Conservation (phyloP, 2,888 invertebrate species). For the Adelphocoris suturalis region DNA sequence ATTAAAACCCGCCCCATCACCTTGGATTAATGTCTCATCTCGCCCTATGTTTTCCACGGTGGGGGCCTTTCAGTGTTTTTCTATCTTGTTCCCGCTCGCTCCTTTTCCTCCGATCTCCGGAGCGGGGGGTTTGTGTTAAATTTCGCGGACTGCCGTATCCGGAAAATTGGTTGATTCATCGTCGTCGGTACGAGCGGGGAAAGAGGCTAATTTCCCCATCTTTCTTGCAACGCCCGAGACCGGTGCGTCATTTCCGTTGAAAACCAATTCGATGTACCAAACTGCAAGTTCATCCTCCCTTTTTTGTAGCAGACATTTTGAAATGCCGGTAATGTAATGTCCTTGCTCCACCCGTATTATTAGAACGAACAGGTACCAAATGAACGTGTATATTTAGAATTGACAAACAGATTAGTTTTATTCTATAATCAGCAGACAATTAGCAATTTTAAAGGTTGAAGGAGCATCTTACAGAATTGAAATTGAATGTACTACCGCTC, state of each 20-base stretch:
- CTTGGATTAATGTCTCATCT: conserved; percentile 69
- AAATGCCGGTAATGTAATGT: too few relatives aligned
- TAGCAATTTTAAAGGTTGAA: too few relatives aligned
- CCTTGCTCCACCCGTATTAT: too few relatives aligned
- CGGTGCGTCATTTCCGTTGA: conserved; percentile 8
- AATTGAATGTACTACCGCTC: too few relatives aligned
- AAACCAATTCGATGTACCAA: neutral
- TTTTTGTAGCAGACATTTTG: too few relatives aligned
- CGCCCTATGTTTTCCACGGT: conserved; percentile 57
- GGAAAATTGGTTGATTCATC: conserved; percentile 22
- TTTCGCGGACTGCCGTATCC: conserved; percentile 9
- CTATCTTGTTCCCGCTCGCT: neutral
- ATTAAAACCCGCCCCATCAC: conserved; percentile 63
- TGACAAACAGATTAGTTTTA: too few relatives aligned
- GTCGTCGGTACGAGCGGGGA: neutral
- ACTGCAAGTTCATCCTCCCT: neutral
- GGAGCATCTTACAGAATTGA: too few relatives aligned
- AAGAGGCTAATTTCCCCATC: conserved; percentile 20
- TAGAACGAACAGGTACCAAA: too few relatives aligned
- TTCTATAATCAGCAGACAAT: too few relatives aligned
- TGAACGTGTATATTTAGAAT: too few relatives aligned
- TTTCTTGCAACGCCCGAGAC: neutral
- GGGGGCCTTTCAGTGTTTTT: neutral
- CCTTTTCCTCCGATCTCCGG: neutral
- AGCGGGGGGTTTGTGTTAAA: neutral